Conservation (phyloP, 2,113 vertebrate genomes). For the Sciurus niger region DNA sequence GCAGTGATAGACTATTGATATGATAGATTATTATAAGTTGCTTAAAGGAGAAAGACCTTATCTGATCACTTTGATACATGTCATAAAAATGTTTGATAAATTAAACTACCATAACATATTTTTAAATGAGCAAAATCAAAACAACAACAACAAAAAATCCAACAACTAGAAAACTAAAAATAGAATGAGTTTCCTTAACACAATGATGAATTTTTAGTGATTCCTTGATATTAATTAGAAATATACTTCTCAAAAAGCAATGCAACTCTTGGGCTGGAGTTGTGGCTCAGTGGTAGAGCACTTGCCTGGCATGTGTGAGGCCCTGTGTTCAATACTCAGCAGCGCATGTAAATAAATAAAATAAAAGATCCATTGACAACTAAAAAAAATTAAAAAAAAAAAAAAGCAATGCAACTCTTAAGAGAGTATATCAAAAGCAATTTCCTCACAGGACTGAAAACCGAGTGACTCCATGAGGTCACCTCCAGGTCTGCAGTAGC, state of each 20-base stretch:
- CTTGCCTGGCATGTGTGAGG: no score
- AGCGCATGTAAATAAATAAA: no score
- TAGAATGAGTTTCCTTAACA: neutral
- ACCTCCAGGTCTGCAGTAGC: neutral
- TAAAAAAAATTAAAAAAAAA: no score
- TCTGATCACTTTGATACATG: neutral
- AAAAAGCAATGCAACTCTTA: neutral
- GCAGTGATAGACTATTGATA: neutral
- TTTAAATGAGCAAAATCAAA: neutral
- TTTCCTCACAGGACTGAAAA: neutral
- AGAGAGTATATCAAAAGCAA: neutral
- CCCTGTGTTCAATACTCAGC: no score
- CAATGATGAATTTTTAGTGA: neutral
- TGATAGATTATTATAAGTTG: neutral
- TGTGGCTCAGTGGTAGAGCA: no score
- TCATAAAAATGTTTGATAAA: neutral
- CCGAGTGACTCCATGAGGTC: neutral
- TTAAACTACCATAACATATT: neutral
- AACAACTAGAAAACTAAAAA: conserved; percentile 22
- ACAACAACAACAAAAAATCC: neutral
- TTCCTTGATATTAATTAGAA: conserved; percentile 22
- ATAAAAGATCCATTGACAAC: no score
- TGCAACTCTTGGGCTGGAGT: neutral
- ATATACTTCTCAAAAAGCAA: conserved; percentile 25
- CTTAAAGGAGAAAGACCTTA: neutral